Base-by-base conservation (phyloP, 2,797 vertebrate genomes). In the Synaphobranchus kaupii region DNA sequence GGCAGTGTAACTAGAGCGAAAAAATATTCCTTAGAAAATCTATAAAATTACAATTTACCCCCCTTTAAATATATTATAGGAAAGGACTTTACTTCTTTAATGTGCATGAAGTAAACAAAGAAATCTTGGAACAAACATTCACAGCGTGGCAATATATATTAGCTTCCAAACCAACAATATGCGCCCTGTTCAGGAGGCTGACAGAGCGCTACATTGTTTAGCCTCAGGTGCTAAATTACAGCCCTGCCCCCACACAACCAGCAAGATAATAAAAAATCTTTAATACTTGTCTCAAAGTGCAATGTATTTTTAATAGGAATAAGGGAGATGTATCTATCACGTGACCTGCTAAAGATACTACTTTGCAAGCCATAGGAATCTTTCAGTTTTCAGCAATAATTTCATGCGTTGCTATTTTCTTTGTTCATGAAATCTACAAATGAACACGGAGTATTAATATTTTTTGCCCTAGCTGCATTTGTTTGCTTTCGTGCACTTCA, bases 251-350 rank as follows among this genome's bases (percentile, higher is more conserved):
- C 78, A 81, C 78, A 50, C 78, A 81, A 10, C 78, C 44, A n/a
- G 22, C 78, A n/a, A 31, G 78, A 50, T 81, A 81, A 81, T 81
- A 81, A 50, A 81, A 80, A 81, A 48, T 25, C 78, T 81, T 81
- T 50, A 81, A 25, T 81, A 47, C 15, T 12, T 81, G 78, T 47
- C 47, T 81, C 78, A 81, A 20, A 48, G 78, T 48, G 47, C 78
- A 81, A 22, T 48, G 17, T n/a, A 81, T 81, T 48, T 44, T 20
- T 9, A 50, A 81, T 48, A 47, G 47, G 47, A 81, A 50, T 50
- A n/a, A 47, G 73, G 25, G 20, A 81, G 78, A 81, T 50, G 50
- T 81, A 81, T 50, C 78, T 47, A 25, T 80, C 76, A 80, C 15
- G 76, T 80, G 76, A 81, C 22, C 44, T 81, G 22, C 78, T 81